Evolutionary conservation across 35 echinoderm and acorn worm species (phyloP).

Genomic region (Heliocidaris tuberculata): DNA sequence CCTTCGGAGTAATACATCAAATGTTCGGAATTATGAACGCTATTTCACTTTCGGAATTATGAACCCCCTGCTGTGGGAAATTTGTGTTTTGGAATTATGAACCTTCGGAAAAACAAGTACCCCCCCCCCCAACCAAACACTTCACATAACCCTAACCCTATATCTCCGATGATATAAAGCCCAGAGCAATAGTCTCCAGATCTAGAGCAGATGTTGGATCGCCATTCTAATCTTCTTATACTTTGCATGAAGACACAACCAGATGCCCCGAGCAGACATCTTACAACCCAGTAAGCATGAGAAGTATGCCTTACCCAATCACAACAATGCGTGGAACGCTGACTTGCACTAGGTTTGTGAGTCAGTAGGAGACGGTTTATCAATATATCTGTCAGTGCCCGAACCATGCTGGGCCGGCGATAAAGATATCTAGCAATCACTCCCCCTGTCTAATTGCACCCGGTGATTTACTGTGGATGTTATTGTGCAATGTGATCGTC

Average conservation of each 20-base stretch:
- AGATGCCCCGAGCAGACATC: not conserved
- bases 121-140: too few species aligned
- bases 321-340: conserved; percentile 3
- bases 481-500: not conserved
- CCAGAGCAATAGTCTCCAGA: not conserved
- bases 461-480: not conserved
- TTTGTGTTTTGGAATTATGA: too few species aligned
- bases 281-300: not conserved
- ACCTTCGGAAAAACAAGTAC: too few species aligned
- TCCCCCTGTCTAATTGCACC: not conserved
- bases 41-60: too few species aligned
- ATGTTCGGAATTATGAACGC: too few species aligned
- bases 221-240: not conserved
- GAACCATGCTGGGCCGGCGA: not conserved
- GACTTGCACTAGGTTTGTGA: not conserved
- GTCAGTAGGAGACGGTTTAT: not conserved
- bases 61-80: too few species aligned
- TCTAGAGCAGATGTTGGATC: not conserved
- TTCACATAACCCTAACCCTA: too few species aligned
- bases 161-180: too few species aligned
- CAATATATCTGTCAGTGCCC: not conserved
- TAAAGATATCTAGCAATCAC: not conserved
- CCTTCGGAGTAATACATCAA: too few species aligned
- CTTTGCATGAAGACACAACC: not conserved
- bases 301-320: not conserved